Evolutionary conservation across 2,113 vertebrate species (phyloP).

Genomic region (Caranx ignobilis): DNA sequence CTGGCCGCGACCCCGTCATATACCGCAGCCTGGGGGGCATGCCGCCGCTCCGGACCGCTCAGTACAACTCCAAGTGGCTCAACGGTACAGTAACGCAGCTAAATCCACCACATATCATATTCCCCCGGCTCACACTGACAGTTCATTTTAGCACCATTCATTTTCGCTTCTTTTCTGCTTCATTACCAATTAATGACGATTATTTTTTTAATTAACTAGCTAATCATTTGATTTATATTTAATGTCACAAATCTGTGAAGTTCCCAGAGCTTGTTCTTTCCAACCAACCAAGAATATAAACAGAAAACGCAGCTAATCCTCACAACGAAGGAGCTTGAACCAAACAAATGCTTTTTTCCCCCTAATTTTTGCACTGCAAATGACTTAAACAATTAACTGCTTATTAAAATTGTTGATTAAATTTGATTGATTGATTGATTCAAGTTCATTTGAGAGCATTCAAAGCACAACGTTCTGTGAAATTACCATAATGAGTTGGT

Average conservation of each 20-base stretch:
- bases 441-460: not conserved
- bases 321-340: not conserved
- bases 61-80: constrained; percentile 99
- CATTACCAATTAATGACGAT: too few species aligned
- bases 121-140: not conserved
- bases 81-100: constrained; percentile 86
- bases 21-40: constrained; percentile 97
- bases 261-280: not conserved
- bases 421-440: not conserved
- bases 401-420: not conserved
- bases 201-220: too few species aligned
- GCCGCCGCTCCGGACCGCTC: constrained; percentile 95
- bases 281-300: not conserved
- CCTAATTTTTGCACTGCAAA: not conserved
- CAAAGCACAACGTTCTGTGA: not conserved
- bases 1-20: constrained; percentile 96
- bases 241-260: too few species aligned
- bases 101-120: constrained; percentile 1
- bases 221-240: not conserved
- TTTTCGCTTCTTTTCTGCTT: not conserved
- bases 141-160: not conserved
- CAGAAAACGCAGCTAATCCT: too few species aligned
- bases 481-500: not conserved
- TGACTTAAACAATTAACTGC: not conserved
- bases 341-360: not conserved